Evolutionary conservation across 2,113 vertebrate genomes (phyloP).

Genomic region (Cariama cristata): DNA sequence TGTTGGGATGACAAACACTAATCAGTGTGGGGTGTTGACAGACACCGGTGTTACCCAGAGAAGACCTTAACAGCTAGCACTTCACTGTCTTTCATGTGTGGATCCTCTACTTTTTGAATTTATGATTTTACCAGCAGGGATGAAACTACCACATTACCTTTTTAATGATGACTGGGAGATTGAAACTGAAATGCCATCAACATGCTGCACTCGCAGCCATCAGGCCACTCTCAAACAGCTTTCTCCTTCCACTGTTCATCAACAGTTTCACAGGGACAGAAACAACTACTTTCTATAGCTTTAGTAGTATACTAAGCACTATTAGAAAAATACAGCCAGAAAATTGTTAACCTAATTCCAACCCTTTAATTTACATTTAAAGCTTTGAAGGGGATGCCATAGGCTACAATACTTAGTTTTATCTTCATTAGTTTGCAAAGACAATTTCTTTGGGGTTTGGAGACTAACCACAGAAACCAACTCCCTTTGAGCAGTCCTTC

Average conservation of each 20-base stretch:
- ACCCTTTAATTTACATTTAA: constrained; percentile 1
- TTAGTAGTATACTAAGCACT: neutral
- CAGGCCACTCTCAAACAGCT: neutral
- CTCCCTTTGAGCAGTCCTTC: neutral
- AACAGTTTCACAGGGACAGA: neutral
- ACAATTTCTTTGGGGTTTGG: constrained; percentile 31
- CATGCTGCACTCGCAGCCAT: neutral
- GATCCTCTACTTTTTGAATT: neutral
- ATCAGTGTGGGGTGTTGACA: neutral
- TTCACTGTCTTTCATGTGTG: neutral
- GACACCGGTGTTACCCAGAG: neutral
- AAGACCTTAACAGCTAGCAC: neutral
- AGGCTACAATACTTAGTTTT: constrained; percentile 19
- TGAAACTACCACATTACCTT: neutral
- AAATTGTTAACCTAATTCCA: constrained; percentile 18
- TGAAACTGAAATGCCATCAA: neutral
- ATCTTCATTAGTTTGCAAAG: constrained; percentile 22
- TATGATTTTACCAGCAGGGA: neutral
- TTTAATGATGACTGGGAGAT: neutral
- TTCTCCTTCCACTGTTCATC: neutral
- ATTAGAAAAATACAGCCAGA: neutral
- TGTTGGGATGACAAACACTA: neutral
- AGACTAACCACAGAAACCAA: neutral
- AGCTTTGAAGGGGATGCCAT: neutral
- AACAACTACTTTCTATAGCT: neutral